A percentile compares a stretch with the other conserved stretches of the same genome.
Evolutionary conservation across 1,140 invertebrate species (phyloP).

Genomic region (Halyomorpha halys): DNA sequence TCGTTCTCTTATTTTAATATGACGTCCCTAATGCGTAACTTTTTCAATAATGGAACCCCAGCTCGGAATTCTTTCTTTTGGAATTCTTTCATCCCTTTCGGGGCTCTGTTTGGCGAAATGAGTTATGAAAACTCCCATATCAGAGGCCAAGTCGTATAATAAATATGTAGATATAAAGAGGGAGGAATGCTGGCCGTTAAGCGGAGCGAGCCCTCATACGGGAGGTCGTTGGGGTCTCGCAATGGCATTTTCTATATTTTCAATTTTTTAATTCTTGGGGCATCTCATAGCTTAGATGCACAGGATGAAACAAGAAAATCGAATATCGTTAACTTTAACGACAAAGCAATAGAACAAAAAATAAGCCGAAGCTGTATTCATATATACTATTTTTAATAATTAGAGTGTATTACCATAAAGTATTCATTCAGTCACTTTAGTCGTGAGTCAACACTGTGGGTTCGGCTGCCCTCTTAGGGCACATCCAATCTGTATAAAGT

Average conservation of each 20-base stretch:
- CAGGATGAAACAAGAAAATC: too few species aligned
- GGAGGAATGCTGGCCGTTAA: background rate
- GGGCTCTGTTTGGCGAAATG: background rate
- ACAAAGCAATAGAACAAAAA: too few species aligned
- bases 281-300: too few species aligned
- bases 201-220: background rate
- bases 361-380: too few species aligned
- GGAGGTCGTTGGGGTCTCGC: background rate
- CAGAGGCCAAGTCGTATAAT: background rate
- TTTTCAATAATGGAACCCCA: constrained; percentile 11
- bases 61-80: constrained; percentile 10
- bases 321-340: too few species aligned
- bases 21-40: constrained; percentile 9
- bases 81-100: background rate
- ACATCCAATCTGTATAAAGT: too few species aligned
- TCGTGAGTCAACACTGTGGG: too few species aligned
- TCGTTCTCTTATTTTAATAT: constrained; percentile 6
- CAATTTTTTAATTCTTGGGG: background rate
- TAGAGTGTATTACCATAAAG: too few species aligned
- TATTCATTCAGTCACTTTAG: too few species aligned
- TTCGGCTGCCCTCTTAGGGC: too few species aligned
- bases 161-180: background rate
- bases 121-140: constrained; percentile 10
- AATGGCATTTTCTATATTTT: constrained; percentile 6
- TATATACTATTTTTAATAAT: too few species aligned